phyloP scores from a whole-genome alignment of 2,113 vertebrate genomes.

The Podilymbus podiceps region DNA sequence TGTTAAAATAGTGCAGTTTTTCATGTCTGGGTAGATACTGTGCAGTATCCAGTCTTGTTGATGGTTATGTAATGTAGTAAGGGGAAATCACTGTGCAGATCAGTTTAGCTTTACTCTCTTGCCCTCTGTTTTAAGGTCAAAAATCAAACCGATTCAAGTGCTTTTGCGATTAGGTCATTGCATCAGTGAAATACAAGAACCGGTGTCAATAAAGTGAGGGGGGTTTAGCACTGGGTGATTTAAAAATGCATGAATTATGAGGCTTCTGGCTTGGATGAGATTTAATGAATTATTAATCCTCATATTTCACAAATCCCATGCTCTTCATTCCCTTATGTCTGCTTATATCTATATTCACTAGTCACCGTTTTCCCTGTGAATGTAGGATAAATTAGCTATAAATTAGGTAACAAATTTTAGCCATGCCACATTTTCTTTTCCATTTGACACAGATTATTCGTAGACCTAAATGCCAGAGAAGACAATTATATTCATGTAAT shows the following conservation, averaged over 20 bases:
- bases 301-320: conserved; percentile 30
- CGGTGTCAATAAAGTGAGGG: background rate
- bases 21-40: background rate
- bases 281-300: conserved; percentile 60
- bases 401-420: conserved; percentile 27
- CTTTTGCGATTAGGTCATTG: background rate
- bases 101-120: background rate
- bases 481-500: conserved; percentile 36
- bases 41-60: background rate
- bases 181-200: background rate
- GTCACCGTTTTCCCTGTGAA: conserved; percentile 3
- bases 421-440: conserved; percentile 5
- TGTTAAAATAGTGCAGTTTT: background rate
- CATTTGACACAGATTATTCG: background rate
- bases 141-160: conserved; percentile 15
- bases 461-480: conserved; percentile 13
- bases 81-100: background rate
- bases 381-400: conserved; percentile 25
- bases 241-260: conserved; percentile 47
- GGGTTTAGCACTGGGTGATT: background rate
- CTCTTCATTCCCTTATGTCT: conserved; percentile 3
- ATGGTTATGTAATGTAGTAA: background rate
- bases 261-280: background rate
- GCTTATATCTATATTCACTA: background rate
- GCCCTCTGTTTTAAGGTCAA: background rate